These are phyloP conservation scores for Coboldia fuscipes DNA, from an alignment of 1,140 invertebrate species.

Conservation along the genomic window DNA sequence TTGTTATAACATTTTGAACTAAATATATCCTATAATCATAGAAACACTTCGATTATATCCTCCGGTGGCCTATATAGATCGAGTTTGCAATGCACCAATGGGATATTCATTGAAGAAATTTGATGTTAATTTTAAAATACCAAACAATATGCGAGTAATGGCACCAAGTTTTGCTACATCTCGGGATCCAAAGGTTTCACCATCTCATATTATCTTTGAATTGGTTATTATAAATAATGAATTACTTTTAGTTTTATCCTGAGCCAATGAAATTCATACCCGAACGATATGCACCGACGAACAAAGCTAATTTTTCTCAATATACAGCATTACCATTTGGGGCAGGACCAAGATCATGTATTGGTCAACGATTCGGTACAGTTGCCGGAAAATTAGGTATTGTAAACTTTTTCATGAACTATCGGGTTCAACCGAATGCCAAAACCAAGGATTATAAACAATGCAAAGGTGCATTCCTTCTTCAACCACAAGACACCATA, in stretches of 20 bases:
- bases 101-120: conserved; percentile 8
- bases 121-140: conserved; percentile 13
- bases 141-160: conserved; percentile 13
- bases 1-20: too few species aligned
- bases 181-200: conserved; percentile 17
- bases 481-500: conserved; percentile 20
- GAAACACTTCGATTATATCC: conserved; percentile 37
- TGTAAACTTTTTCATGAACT: conserved; percentile 24
- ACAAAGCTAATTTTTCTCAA: conserved; percentile 8
- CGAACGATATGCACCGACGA: conserved; percentile 22
- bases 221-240: background rate
- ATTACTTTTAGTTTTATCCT: conserved; percentile 15
- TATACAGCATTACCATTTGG: conserved; percentile 24
- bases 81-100: conserved; percentile 13
- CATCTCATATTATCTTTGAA: background rate
- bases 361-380: conserved; percentile 36
- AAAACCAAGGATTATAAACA: conserved; percentile 23
- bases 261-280: conserved; percentile 27
- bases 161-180: conserved; percentile 15
- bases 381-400: conserved; percentile 41
- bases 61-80: conserved; percentile 27
- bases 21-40: too few species aligned
- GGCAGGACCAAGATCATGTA: conserved; percentile 27
- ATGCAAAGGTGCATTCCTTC: conserved; percentile 19
- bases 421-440: conserved; percentile 22